phyloP scores from a whole-genome alignment of 2,113 vertebrate species.

The Zosterops lateralis region DNA sequence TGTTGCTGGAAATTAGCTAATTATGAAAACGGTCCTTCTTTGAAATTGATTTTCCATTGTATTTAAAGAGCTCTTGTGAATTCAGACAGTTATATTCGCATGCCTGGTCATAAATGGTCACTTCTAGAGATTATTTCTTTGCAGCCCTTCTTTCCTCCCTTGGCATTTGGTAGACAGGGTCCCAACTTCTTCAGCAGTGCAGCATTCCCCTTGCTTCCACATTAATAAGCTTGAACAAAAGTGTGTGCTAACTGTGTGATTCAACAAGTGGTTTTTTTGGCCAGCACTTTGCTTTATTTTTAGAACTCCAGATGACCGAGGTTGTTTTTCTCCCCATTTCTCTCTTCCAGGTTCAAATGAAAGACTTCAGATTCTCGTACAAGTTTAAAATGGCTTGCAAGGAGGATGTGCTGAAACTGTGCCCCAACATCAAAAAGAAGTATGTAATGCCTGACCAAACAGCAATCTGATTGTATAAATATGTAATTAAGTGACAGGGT shows the following conservation, averaged over 20 bases:
- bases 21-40: neutral
- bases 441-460: conserved; percentile 63
- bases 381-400: conserved; percentile 99
- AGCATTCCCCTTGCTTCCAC: neutral
- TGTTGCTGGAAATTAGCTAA: neutral
- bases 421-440: conserved; percentile 98
- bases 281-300: neutral
- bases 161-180: neutral
- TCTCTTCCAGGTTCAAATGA: conserved; percentile 89
- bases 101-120: neutral
- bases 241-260: neutral
- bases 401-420: conserved; percentile 94
- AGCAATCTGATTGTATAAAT: neutral
- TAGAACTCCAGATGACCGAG: neutral
- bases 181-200: neutral
- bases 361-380: conserved; percentile 96
- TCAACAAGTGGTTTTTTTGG: neutral
- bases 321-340: neutral
- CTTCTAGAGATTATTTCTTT: neutral
- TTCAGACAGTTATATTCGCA: neutral
- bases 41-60: neutral
- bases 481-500: neutral
- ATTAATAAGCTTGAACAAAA: neutral
- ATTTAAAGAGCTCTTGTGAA: neutral
- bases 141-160: neutral